phyloP scores from a whole-genome alignment of 2,888 invertebrate species.

The Phengaris alcon region DNA sequence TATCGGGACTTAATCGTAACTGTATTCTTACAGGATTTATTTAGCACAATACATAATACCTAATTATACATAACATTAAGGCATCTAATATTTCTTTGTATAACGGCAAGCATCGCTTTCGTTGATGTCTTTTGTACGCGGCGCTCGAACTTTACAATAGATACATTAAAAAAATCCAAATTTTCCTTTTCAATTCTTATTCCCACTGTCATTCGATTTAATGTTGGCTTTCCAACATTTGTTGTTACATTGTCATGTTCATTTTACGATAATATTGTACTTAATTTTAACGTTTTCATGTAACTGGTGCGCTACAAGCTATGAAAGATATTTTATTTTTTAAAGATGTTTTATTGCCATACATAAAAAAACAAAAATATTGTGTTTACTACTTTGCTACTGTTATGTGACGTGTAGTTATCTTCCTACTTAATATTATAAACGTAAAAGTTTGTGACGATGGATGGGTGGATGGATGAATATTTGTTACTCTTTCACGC shows the following conservation, averaged over 20 bases:
- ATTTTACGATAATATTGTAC: not conserved
- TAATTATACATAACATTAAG: no score
- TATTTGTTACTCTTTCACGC: no score
- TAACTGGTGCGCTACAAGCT: not conserved
- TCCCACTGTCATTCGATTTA: not conserved
- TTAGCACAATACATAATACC: no score
- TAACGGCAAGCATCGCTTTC: not conserved
- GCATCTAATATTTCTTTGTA: no score
- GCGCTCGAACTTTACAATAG: constrained; percentile 40
- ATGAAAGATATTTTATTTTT: not conserved
- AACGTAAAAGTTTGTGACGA: no score
- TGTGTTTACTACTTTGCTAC: no score
- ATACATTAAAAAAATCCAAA: not conserved
- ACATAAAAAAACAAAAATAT: not conserved
- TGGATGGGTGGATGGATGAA: no score
- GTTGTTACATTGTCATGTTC: not conserved
- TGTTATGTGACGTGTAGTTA: no score
- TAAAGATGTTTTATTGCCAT: not conserved
- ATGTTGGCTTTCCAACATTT: not conserved
- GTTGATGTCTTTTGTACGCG: constrained; percentile 35
- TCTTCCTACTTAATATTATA: no score
- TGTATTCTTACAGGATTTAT: no score
- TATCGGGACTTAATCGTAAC: no score
- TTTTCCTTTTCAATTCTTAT: not conserved
- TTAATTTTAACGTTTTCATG: not conserved